These are phyloP conservation scores for Neolamprologus sp. DNA, from an alignment of 2,113 vertebrate genomes.

Conservation along the genomic window DNA sequence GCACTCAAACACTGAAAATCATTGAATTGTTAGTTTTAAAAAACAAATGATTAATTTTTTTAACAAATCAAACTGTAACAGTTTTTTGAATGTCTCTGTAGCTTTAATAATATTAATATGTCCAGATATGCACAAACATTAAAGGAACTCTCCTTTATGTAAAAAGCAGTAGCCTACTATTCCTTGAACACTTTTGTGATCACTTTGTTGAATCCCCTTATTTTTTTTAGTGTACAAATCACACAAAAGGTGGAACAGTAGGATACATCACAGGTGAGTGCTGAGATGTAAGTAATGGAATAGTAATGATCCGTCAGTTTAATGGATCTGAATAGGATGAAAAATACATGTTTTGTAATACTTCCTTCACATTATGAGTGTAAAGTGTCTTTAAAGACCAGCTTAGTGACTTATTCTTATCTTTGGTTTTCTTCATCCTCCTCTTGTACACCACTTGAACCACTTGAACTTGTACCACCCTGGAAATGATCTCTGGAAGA, in stretches of 20 bases:
- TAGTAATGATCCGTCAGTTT: fast-evolving
- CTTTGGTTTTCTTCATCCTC: not conserved
- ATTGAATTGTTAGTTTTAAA: not conserved
- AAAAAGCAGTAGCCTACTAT: fast-evolving
- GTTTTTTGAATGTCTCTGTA: not conserved
- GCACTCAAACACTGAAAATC: not conserved
- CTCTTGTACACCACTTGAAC: not conserved
- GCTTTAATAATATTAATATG: not conserved
- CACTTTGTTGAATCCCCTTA: fast-evolving
- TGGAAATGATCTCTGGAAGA: not conserved
- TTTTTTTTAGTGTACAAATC: not conserved
- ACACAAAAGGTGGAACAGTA: not conserved
- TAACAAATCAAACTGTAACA: not conserved
- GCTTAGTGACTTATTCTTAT: fast-evolving
- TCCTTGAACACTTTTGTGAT: fast-evolving
- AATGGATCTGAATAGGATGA: not conserved
- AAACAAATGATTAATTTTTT: not conserved
- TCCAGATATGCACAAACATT: not conserved
- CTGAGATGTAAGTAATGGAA: not conserved
- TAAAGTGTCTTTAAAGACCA: not conserved
- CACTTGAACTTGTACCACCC: not conserved
- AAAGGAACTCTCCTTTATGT: not conserved
- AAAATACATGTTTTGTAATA: not conserved
- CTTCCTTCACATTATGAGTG: not conserved
- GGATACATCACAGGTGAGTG: not conserved